phyloP scores from a whole-genome alignment of 2,113 vertebrate genomes.

The Phyllostomus discolor region DNA sequence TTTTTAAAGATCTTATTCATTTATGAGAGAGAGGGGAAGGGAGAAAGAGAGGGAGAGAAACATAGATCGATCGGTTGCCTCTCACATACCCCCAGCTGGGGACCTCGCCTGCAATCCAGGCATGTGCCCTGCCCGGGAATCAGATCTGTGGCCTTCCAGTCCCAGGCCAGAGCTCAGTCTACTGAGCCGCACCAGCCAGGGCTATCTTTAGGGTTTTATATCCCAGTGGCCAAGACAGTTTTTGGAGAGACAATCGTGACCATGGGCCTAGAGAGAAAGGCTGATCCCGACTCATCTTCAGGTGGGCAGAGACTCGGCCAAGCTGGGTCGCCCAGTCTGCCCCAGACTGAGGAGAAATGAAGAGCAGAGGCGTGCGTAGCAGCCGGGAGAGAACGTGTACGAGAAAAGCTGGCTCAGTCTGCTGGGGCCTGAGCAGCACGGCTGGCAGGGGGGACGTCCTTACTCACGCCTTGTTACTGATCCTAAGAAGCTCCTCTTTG shows the following conservation, averaged over 20 bases:
- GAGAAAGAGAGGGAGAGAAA: too few relatives aligned
- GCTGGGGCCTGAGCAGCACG: neutral
- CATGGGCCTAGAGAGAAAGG: neutral
- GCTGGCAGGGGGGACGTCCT: neutral
- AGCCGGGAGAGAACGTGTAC: rapidly evolving
- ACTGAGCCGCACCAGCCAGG: too few relatives aligned
- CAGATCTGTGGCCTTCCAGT: too few relatives aligned
- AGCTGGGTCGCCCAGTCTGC: neutral
- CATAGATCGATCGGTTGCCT: too few relatives aligned
- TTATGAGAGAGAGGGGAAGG: too few relatives aligned
- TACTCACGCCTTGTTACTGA: too few relatives aligned
- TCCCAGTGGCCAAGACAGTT: neutral
- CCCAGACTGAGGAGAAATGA: neutral
- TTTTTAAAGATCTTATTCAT: too few relatives aligned
- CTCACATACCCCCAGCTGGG: too few relatives aligned
- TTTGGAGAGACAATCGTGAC: neutral
- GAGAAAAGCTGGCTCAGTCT: too few relatives aligned
- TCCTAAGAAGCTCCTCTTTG: neutral
- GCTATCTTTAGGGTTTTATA: neutral
- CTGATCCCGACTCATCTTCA: neutral
- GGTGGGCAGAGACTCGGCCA: neutral
- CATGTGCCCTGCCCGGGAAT: too few relatives aligned
- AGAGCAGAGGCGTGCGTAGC: neutral
- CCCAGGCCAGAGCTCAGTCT: too few relatives aligned
- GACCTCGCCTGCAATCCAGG: too few relatives aligned